phyloP scores from a whole-genome alignment of 1,140 invertebrate genomes.

The Drosophila biarmipes region DNA sequence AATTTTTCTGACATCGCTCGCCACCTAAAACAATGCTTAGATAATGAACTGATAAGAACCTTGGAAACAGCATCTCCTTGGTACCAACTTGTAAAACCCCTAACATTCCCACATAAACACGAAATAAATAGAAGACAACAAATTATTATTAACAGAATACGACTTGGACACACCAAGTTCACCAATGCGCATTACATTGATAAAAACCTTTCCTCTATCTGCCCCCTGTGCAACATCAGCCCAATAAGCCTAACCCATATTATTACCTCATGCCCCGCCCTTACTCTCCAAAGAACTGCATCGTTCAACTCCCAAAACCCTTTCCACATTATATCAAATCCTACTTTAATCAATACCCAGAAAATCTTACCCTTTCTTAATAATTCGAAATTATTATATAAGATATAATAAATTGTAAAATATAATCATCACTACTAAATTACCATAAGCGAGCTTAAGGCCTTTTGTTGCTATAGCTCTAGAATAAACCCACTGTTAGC shows the following conservation, averaged over 20 bases:
- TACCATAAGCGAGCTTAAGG: neutral
- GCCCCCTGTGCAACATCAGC: neutral
- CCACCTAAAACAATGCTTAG: no score
- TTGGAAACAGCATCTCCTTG: neutral
- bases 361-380: neutral
- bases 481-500: neutral
- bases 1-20: no score
- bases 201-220: neutral
- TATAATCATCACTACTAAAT: neutral
- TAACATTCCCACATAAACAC: neutral
- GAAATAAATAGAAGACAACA: neutral
- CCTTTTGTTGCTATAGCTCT: neutral
- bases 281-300: neutral
- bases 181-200: neutral
- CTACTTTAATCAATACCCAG: neutral
- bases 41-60: neutral
- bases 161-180: neutral
- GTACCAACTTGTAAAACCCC: neutral
- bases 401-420: neutral
- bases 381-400: neutral
- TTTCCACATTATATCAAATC: neutral
- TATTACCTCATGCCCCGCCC: neutral
- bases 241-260: neutral
- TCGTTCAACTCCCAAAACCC: conserved; percentile 1
- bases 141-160: neutral